Conservation (phyloP, 2,113 vertebrate species). For the Paedocypris sp. region DNA sequence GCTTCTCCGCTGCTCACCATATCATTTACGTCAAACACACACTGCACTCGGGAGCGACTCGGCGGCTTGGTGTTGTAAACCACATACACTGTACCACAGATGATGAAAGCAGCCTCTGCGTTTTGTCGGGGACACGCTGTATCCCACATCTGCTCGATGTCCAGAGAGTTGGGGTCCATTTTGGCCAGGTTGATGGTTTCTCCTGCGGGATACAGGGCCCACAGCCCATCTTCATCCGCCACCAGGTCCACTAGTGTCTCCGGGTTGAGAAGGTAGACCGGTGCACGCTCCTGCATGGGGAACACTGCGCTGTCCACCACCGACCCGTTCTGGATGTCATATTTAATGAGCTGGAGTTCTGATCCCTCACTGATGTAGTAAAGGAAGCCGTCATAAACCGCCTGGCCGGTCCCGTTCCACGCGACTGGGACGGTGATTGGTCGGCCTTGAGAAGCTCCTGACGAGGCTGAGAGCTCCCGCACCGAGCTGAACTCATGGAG, state of each 20-base stretch:
- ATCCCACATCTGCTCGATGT: slow-evolving; percentile 95
- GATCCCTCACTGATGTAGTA: slow-evolving; percentile 68
- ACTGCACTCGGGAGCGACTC: slow-evolving; percentile 84
- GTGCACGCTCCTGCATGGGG: slow-evolving; percentile 66
- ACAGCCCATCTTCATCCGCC: slow-evolving; percentile 81
- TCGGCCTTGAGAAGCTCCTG: slow-evolving; percentile 58
- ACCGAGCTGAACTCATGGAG: slow-evolving; percentile 74
- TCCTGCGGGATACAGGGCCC: slow-evolving; percentile 76
- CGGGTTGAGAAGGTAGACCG: slow-evolving; percentile 73
- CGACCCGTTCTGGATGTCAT: slow-evolving; percentile 67
- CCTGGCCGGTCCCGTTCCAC: slow-evolving; percentile 75
- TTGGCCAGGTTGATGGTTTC: slow-evolving; percentile 87
- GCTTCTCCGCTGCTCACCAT: slow-evolving; percentile 70
- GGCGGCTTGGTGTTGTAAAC: slow-evolving; percentile 89
- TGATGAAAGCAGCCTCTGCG: slow-evolving; percentile 82
- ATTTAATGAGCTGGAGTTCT: slow-evolving; percentile 81
- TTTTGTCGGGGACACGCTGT: slow-evolving; percentile 82
- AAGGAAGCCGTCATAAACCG: slow-evolving; percentile 74
- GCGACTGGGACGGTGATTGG: slow-evolving; percentile 72
- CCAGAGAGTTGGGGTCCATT: slow-evolving; percentile 76
- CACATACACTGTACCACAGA: slow-evolving; percentile 84
- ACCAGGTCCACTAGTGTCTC: slow-evolving; percentile 79
- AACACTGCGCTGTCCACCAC: slow-evolving; percentile 81
- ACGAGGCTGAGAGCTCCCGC: slow-evolving; percentile 70
- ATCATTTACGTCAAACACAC: slow-evolving; percentile 85